phyloP scores from a whole-genome alignment of 2,797 vertebrate species.

The Pseudotriccus pelzelni region DNA sequence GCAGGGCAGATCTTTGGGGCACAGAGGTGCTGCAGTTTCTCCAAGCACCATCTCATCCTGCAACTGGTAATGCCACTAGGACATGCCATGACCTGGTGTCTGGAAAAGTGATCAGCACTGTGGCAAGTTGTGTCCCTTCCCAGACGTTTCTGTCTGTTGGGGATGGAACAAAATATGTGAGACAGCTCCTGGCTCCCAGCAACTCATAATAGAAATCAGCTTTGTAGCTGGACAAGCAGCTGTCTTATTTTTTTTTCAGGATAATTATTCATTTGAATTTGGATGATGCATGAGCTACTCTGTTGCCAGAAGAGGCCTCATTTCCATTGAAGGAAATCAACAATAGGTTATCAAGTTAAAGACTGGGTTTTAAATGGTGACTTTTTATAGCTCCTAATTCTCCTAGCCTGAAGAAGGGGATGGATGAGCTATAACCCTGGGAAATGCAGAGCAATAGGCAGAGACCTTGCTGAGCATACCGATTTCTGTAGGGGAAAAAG shows the following conservation, averaged over 20 bases:
- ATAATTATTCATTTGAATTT: not conserved
- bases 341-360: not conserved
- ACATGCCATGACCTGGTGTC: not conserved
- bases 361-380: not conserved
- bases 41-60: not conserved
- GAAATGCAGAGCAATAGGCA: not conserved
- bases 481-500: not conserved
- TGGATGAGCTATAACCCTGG: not conserved
- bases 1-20: not conserved
- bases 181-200: not conserved
- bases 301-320: not conserved
- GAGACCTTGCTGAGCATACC: not conserved
- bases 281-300: not conserved
- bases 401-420: not conserved
- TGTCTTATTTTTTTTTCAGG: not conserved
- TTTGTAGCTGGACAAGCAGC: not conserved
- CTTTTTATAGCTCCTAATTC: not conserved
- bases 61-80: rapidly evolving
- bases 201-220: not conserved
- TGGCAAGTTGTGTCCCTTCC: not conserved
- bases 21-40: not conserved
- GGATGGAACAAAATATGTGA: not conserved
- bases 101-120: not conserved
- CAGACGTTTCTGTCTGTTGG: rapidly evolving
- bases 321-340: not conserved